A percentile compares a stretch with the other conserved stretches of the same genome.
phyloP scores from a whole-genome alignment of 2,888 invertebrate genomes.

The Dryocosmus kuriphilus region DNA sequence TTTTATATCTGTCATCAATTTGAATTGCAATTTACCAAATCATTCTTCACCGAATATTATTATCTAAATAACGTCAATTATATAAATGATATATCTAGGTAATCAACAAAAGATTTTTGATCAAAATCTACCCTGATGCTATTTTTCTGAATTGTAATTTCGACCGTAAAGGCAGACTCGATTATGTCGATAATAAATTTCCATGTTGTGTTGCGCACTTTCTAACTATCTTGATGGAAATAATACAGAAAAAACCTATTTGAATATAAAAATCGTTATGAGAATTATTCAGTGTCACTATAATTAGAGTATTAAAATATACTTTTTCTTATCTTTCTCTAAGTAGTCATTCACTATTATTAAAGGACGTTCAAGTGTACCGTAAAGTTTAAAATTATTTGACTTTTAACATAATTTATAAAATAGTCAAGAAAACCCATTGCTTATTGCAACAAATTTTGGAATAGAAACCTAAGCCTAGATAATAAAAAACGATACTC shows the following conservation, averaged over 20 bases:
- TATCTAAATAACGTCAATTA: not conserved
- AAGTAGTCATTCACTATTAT: not conserved
- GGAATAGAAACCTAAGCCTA: too few relatives aligned
- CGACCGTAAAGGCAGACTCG: not conserved
- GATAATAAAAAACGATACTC: too few relatives aligned
- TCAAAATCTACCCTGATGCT: not conserved
- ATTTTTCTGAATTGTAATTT: not conserved
- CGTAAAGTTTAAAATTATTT: too few relatives aligned
- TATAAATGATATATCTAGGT: not conserved
- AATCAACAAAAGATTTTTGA: not conserved
- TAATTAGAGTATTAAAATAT: not conserved
- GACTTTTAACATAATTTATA: too few relatives aligned
- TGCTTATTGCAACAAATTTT: too few relatives aligned
- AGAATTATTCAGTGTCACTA: not conserved
- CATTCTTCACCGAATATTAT: too few relatives aligned
- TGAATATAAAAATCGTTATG: not conserved
- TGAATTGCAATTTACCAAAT: not conserved
- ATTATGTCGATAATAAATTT: slow-evolving; percentile 18
- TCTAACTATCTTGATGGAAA: not conserved
- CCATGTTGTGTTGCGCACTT: not conserved
- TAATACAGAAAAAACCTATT: not conserved
- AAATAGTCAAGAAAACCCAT: too few relatives aligned
- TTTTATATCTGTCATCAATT: too few relatives aligned
- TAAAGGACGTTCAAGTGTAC: too few relatives aligned
- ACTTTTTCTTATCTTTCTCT: not conserved